Conservation (phyloP, 2,113 vertebrate genomes). For the Callipepla californica region DNA sequence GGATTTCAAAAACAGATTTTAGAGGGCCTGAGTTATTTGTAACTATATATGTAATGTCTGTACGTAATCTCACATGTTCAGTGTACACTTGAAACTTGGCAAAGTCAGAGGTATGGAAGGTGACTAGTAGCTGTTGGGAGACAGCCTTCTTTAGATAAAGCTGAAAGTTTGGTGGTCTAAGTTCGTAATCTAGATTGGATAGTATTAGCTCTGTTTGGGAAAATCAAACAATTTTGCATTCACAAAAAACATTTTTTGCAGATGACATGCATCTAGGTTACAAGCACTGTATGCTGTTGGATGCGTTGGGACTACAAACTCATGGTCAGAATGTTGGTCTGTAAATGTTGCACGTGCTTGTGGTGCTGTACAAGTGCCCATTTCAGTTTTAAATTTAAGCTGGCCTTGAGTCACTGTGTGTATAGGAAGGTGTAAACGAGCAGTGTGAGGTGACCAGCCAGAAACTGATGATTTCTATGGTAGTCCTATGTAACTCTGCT, state of each 20-base stretch:
- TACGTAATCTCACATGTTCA: neutral
- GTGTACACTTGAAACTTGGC: neutral
- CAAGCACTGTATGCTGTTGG: neutral
- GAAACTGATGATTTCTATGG: neutral
- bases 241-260: neutral
- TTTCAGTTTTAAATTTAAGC: neutral
- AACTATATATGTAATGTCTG: neutral
- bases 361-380: neutral
- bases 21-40: neutral
- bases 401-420: fast-evolving
- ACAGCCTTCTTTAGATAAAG: neutral
- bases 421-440: neutral
- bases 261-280: neutral
- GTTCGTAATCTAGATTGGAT: neutral
- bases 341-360: neutral
- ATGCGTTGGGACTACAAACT: neutral
- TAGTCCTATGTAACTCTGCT: neutral
- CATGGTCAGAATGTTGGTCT: neutral
- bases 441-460: neutral
- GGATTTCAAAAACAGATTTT: neutral
- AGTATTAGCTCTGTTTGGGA: neutral
- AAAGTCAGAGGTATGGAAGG: neutral
- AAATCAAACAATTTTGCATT: neutral
- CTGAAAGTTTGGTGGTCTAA: neutral
- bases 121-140: neutral